These are phyloP conservation scores for Zoanthus sociatus DNA, from an alignment of 92 coral and sea anemone species.

Conservation along the genomic window DNA sequence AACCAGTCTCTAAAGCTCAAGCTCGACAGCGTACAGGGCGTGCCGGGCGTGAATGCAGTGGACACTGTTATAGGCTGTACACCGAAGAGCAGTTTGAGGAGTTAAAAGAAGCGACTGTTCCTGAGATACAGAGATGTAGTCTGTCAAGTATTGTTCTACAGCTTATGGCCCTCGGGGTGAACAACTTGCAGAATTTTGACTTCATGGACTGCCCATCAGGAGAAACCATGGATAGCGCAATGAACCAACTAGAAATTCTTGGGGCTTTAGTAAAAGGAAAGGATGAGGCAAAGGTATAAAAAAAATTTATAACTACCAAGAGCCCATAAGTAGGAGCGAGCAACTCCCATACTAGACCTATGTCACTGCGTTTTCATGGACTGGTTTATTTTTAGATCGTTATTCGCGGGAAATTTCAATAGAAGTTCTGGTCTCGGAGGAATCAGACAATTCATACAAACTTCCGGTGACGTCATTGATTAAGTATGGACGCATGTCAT, in stretches of 20 bases:
- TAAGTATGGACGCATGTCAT: too few species aligned
- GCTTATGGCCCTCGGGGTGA: constrained; percentile 89
- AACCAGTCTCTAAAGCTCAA: constrained; percentile 98
- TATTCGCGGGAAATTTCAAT: too few species aligned
- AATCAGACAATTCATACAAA: too few species aligned
- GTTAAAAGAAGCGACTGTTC: constrained; percentile 79
- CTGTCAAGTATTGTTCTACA: constrained; percentile 85
- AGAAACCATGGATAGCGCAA: constrained; percentile 83
- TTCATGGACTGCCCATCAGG: constrained; percentile 87
- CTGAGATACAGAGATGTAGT: constrained; percentile 96
- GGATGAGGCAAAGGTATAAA: constrained; percentile 62
- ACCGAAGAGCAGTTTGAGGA: constrained; percentile 96
- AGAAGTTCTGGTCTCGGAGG: too few species aligned
- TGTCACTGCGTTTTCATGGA: too few species aligned
- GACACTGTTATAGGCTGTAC: constrained; percentile 91
- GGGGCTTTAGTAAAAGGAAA: constrained; percentile 84
- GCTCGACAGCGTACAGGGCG: constrained; percentile 96
- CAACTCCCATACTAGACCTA: too few species aligned
- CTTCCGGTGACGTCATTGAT: too few species aligned
- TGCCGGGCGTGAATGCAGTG: constrained; percentile 96
- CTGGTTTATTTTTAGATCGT: too few species aligned
- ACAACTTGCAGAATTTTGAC: constrained; percentile 81
- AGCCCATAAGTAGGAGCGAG: too few species aligned
- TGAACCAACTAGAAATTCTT: constrained; percentile 76
- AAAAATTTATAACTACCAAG: too few species aligned